Evolutionary conservation across 2,113 vertebrate genomes (phyloP).

Genomic region (Rhegmatorhina hoffmannsi): DNA sequence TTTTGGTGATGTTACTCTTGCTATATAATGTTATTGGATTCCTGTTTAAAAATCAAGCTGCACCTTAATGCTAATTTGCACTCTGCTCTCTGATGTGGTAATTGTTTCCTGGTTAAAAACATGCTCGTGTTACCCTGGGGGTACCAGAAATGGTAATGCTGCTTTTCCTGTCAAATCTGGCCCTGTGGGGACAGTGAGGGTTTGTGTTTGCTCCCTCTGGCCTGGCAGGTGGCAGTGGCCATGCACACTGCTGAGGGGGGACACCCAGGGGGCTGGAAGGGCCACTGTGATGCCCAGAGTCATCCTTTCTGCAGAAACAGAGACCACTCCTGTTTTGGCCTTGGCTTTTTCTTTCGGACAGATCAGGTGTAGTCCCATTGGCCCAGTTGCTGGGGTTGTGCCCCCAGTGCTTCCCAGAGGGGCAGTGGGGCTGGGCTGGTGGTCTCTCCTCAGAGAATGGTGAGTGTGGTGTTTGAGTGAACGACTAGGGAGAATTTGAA

Average conservation of each 20-base stretch:
- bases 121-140: neutral
- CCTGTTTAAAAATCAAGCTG: neutral
- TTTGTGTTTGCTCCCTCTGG: neutral
- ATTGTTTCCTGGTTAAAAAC: neutral
- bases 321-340: neutral
- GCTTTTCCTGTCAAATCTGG: slow-evolving; percentile 29
- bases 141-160: neutral
- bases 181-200: neutral
- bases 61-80: neutral
- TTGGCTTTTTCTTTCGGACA: neutral
- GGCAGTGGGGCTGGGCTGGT: neutral
- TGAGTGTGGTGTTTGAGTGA: neutral
- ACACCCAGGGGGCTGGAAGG: neutral
- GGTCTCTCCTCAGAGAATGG: neutral
- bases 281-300: neutral
- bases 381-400: neutral
- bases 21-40: neutral
- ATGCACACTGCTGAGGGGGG: neutral
- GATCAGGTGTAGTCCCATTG: neutral
- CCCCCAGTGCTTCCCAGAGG: neutral
- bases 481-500: neutral
- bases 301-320: neutral
- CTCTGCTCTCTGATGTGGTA: neutral
- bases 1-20: neutral
- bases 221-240: rapidly evolving